Percentiles rank a stretch among this genome's conserved stretches.
phyloP scores from a whole-genome alignment of 2,888 invertebrate species.

The Drosophila antonietae region DNA sequence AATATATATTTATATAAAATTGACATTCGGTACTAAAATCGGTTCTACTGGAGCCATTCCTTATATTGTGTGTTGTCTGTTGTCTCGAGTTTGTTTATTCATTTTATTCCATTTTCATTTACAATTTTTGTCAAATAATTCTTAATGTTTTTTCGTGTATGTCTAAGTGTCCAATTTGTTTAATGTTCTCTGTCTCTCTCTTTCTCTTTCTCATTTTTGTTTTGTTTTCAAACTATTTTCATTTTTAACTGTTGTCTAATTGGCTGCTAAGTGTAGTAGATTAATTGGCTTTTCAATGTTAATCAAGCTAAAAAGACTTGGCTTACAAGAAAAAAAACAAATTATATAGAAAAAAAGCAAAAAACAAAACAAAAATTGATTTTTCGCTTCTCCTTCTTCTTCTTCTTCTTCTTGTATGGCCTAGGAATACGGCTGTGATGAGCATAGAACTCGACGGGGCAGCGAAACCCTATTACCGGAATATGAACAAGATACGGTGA shows the following conservation, averaged over 20 bases:
- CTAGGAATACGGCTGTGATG: slow-evolving; percentile 85
- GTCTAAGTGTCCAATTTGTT: slow-evolving; percentile 24
- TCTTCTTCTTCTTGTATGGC: slow-evolving; percentile 45
- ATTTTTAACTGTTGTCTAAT: slow-evolving; percentile 62
- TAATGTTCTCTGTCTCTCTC: background rate
- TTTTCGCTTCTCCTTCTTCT: slow-evolving; percentile 46
- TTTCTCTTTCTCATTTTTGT: slow-evolving; percentile 1
- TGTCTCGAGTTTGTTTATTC: slow-evolving; percentile 35
- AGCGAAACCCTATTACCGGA: slow-evolving; percentile 85
- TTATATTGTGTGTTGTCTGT: slow-evolving; percentile 40
- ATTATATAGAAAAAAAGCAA: no score
- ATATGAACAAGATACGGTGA: slow-evolving; percentile 85
- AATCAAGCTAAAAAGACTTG: slow-evolving; percentile 27
- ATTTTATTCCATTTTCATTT: slow-evolving; percentile 23
- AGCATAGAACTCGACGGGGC: slow-evolving; percentile 84
- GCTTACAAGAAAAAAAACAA: slow-evolving; percentile 17
- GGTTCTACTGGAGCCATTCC: slow-evolving; percentile 32
- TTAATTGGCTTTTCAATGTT: slow-evolving; percentile 20
- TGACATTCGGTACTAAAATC: slow-evolving; percentile 80
- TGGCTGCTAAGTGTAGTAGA: slow-evolving; percentile 70
- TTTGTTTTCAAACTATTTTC: slow-evolving; percentile 40
- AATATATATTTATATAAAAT: slow-evolving; percentile 72
- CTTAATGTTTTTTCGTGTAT: slow-evolving; percentile 48
- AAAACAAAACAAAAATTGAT: slow-evolving; percentile 34
- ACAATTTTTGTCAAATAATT: slow-evolving; percentile 16